Percentiles rank a stretch among this genome's conserved stretches.
Conservation (phyloP, 2,797 vertebrate genomes). For the Clarias laeviceps region DNA sequence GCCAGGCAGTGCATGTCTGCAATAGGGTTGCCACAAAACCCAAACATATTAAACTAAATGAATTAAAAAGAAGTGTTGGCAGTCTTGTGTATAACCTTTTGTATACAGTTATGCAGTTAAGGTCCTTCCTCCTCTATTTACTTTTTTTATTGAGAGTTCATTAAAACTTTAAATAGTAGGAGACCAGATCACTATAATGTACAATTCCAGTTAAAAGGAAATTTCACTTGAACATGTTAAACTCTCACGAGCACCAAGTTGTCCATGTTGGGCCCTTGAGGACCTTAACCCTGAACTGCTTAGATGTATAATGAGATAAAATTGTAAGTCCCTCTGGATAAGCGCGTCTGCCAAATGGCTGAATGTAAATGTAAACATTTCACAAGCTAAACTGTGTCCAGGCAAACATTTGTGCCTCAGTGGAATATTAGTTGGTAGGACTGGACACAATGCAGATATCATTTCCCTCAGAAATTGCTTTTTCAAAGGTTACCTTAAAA, state of each 20-base stretch:
- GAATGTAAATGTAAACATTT: no score
- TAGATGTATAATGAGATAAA: no score
- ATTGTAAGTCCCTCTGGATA: no score
- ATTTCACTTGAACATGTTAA: not conserved
- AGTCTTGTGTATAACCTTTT: not conserved
- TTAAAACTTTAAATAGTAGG: not conserved
- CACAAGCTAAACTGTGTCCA: not conserved
- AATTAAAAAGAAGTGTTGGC: not conserved
- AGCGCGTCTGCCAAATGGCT: no score
- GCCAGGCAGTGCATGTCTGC: not conserved
- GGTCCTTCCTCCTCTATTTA: not conserved
- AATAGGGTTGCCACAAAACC: not conserved
- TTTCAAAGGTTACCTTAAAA: not conserved
- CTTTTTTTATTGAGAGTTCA: not conserved
- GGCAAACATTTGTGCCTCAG: not conserved
- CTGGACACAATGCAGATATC: not conserved
- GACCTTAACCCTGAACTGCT: no score
- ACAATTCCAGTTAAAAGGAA: not conserved
- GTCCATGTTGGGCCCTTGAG: no score
- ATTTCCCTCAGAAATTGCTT: not conserved
- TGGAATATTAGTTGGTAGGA: not conserved
- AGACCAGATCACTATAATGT: not conserved
- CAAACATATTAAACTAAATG: not conserved
- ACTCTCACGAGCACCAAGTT: no score
- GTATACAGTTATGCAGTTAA: not conserved